phyloP scores from a whole-genome alignment of 2,888 invertebrate species.

The Chaitophorus viminalis region DNA sequence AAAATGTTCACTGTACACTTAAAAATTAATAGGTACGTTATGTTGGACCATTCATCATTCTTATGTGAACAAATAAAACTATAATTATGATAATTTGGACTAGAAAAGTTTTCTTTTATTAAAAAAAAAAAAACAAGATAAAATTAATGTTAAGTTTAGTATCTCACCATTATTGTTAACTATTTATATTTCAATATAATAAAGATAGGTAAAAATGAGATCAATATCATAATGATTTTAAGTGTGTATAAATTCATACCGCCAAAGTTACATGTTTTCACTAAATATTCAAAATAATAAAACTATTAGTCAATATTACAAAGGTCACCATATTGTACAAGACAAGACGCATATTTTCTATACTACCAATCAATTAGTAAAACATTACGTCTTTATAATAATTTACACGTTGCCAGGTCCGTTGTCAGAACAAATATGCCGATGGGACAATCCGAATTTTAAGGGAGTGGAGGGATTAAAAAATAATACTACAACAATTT shows the following conservation, averaged over 20 bases:
- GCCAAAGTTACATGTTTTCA: not conserved
- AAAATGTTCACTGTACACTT: not conserved
- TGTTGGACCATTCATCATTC: not conserved
- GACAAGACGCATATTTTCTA: not conserved
- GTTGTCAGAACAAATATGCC: no score
- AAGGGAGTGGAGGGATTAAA: no score
- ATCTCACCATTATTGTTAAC: not conserved
- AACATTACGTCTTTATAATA: not conserved
- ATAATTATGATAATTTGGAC: not conserved
- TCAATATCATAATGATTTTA: not conserved
- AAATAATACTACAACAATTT: no score
- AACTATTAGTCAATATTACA: not conserved
- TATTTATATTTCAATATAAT: not conserved
- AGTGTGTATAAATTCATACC: not conserved
- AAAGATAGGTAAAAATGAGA: not conserved
- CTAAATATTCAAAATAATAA: not conserved
- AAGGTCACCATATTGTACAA: no score
- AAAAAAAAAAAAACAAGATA: not conserved
- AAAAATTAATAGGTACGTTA: not conserved
- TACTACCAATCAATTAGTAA: not conserved
- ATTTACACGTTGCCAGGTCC: no score
- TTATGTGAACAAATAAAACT: not conserved
- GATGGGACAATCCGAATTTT: no score
- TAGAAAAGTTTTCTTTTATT: not conserved
- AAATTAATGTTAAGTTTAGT: not conserved